phyloP scores from a whole-genome alignment of 2,797 vertebrate genomes.

The Otolemur crassicaudatus region DNA sequence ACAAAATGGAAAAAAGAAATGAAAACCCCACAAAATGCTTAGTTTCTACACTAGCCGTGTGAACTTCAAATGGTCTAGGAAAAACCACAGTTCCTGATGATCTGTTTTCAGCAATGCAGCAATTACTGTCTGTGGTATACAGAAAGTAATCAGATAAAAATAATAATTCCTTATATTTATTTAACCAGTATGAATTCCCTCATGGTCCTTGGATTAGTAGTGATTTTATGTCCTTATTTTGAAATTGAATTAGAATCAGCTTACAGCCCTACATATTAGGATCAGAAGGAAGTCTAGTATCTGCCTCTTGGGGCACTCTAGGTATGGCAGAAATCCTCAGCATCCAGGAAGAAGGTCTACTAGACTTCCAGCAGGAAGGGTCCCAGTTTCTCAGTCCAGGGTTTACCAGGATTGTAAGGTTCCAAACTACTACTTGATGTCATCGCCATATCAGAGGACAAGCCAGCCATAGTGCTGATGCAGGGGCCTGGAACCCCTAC shows the following conservation, averaged over 20 bases:
- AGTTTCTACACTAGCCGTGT: not conserved
- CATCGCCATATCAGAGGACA: not conserved
- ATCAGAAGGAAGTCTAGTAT: not conserved
- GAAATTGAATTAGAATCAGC: slow-evolving; percentile 39
- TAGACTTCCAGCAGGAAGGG: not conserved
- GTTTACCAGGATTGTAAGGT: not conserved
- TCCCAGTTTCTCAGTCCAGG: not conserved
- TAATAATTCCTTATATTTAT: not conserved
- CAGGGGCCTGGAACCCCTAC: not conserved
- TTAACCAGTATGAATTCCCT: not conserved
- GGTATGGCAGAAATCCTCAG: not conserved
- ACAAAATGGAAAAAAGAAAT: not conserved
- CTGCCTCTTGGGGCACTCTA: not conserved
- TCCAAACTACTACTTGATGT: not conserved
- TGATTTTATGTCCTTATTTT: not conserved
- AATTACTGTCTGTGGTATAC: not conserved
- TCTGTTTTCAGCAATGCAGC: not conserved
- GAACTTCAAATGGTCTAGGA: not conserved
- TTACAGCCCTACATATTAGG: not conserved
- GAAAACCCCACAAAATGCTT: not conserved
- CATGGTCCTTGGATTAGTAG: not conserved
- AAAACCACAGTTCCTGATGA: not conserved
- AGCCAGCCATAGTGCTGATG: not conserved
- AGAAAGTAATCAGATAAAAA: slow-evolving; percentile 38
- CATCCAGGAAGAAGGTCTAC: not conserved